Evolutionary conservation across 2,113 vertebrate species (phyloP).

Genomic region (human (Homo sapiens)): DNA sequence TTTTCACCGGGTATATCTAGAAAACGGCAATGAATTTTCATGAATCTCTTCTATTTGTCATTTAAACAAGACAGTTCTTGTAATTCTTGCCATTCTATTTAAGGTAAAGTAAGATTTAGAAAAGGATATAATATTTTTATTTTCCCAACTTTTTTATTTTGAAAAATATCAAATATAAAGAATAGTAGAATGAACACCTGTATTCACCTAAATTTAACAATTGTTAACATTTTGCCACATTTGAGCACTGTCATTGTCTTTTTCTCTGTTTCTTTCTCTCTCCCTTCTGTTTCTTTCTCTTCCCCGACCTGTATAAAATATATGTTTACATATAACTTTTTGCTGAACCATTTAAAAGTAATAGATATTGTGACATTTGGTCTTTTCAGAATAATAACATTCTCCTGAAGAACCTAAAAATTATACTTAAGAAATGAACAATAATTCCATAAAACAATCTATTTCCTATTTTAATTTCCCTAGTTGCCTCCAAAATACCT

Average conservation of each 20-base stretch:
- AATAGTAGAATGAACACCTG: not conserved
- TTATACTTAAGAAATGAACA: slow-evolving; percentile 23
- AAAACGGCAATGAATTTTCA: not conserved
- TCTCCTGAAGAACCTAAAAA: slow-evolving; percentile 33
- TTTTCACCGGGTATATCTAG: not conserved
- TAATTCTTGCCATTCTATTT: not conserved
- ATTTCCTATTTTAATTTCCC: not conserved
- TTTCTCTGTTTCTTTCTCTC: not conserved
- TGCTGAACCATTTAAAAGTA: not conserved
- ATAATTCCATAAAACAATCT: not conserved
- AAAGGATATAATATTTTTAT: not conserved
- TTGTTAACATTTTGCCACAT: not conserved
- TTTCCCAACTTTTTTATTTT: slow-evolving; percentile 8
- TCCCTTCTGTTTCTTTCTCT: not conserved
- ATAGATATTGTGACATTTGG: not conserved
- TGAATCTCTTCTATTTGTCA: not conserved
- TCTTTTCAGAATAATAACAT: slow-evolving; percentile 13
- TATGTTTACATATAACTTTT: not conserved
- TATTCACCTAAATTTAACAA: not conserved
- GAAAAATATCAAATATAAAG: slow-evolving; percentile 4
- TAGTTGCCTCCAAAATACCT: not conserved
- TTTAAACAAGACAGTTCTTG: not conserved
- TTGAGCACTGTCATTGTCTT: not conserved
- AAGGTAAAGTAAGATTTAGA: slow-evolving; percentile 32
- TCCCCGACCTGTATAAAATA: not conserved